Conservation (phyloP, 2,113 vertebrate species). For the Gadus chalcogrammus region DNA sequence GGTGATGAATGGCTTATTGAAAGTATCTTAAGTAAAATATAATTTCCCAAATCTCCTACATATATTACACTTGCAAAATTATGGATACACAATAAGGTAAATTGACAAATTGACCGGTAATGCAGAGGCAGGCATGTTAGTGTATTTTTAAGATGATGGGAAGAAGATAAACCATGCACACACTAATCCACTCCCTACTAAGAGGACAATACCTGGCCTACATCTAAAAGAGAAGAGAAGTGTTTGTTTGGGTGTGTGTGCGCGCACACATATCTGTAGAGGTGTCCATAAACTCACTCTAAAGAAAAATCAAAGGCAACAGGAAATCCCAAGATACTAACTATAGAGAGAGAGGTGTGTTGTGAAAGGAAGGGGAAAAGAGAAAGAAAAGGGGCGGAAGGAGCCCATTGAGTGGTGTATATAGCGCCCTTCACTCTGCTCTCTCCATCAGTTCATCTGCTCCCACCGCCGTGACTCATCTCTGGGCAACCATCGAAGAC, state of each 20-base stretch:
- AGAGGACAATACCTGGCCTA: constrained; percentile 51
- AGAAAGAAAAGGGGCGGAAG: constrained; percentile 26
- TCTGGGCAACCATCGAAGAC: constrained; percentile 22
- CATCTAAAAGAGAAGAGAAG: constrained; percentile 35
- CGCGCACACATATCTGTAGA: background rate
- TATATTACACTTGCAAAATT: too few relatives aligned
- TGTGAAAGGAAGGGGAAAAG: constrained; percentile 6
- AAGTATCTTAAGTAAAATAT: too few relatives aligned
- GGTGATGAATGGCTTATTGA: too few relatives aligned
- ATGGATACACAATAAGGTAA: too few relatives aligned
- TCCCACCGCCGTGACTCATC: constrained; percentile 3
- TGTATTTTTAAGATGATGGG: background rate
- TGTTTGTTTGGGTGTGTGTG: constrained; percentile 9
- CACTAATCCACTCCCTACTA: constrained; percentile 3
- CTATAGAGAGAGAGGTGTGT: constrained; percentile 22
- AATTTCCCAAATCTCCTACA: too few relatives aligned
- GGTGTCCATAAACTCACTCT: background rate
- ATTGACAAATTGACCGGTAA: too few relatives aligned
- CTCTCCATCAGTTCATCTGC: constrained; percentile 8
- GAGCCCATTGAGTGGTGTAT: constrained; percentile 46
- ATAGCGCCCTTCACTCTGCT: constrained; percentile 36
- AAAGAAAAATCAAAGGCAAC: background rate
- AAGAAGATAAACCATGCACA: background rate
- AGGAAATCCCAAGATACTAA: background rate
- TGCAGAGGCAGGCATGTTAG: too few relatives aligned